Conservation (phyloP, 2,888 invertebrate species). For the Coecobrya sp. region DNA sequence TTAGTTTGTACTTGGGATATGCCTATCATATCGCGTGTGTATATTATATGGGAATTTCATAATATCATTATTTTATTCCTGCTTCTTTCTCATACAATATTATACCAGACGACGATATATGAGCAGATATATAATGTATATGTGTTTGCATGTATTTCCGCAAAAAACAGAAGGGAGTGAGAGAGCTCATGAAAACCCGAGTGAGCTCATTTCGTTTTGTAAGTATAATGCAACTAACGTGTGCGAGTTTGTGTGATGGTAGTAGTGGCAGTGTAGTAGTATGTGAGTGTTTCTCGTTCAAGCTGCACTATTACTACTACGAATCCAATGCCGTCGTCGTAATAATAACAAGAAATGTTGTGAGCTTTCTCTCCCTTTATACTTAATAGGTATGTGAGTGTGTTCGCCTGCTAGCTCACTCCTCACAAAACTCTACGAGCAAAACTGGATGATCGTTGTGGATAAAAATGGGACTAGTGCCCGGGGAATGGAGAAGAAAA, state of each 20-base stretch:
- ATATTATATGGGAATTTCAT: conserved; percentile 64
- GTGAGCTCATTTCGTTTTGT: conserved; percentile 76
- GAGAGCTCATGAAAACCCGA: conserved; percentile 71
- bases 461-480: conserved; percentile 79
- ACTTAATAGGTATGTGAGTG: conserved; percentile 25
- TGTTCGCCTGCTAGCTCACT: conserved; percentile 47
- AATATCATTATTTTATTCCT: conserved; percentile 55
- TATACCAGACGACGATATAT: conserved; percentile 4
- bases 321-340: conserved; percentile 15
- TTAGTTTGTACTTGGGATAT: not conserved
- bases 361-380: conserved; percentile 23
- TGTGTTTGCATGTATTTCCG: conserved; percentile 39
- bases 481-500: conserved; percentile 74
- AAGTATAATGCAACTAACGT: conserved; percentile 71
- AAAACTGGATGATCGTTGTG: conserved; percentile 75
- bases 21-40: not conserved
- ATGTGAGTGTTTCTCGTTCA: not conserved
- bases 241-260: conserved; percentile 24
- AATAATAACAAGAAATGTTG: conserved; percentile 40
- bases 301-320: conserved; percentile 35
- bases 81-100: conserved; percentile 30
- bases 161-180: conserved; percentile 29
- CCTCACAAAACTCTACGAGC: conserved; percentile 41
- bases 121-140: conserved; percentile 18
- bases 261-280: not conserved